Base-by-base conservation (phyloP, 2,888 invertebrate genomes). In the Zygothrica quintamaculata region DNA sequence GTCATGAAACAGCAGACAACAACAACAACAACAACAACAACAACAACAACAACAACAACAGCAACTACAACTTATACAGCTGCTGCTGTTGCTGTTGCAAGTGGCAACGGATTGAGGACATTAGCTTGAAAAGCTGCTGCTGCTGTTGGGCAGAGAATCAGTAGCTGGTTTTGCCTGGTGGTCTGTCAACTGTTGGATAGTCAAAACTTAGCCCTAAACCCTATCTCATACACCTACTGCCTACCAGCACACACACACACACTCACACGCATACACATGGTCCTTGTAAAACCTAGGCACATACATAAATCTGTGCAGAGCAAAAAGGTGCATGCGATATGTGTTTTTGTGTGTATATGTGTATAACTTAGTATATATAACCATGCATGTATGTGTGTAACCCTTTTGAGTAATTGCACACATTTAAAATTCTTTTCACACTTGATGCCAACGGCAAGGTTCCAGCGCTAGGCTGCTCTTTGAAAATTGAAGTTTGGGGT, bases 351-450 rank as follows among this genome's bases (percentile, higher is more conserved):
- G 52, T 55, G 51, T 26, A n/a, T n/a, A n/a, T n/a, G n/a, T n/a
- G n/a, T n/a, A n/a, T n/a, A n/a, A n/a, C n/a, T n/a, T n/a, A n/a
- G n/a, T n/a, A n/a, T n/a, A n/a, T n/a, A n/a, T n/a, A n/a, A n/a
- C 26, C 26, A 26, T 29, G 31, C 18, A 31, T 48, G 37, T 40
- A 52, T 40, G 47, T 40, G 44, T 25, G 47, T 16, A n/a, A 33
- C 26, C 60, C 71, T 77, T 68, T 77, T 82, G 84, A 82, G 81
- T 86, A 87, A 82, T 87, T 87, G 87, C 81, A 70, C 66, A 69
- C 87, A 84, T 87, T 75, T 74, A 86, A 72, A 84, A 81, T 84
- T 82, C 84, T 86, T 79, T 82, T 82, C 80, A 74, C 81, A 77
- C 79, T 71, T 62, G 59, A 65, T 71, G 81, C 77, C 76, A 75